These are phyloP conservation scores for Nannospalax galili DNA, from an alignment of 2,113 vertebrate genomes.

Conservation along the genomic window DNA sequence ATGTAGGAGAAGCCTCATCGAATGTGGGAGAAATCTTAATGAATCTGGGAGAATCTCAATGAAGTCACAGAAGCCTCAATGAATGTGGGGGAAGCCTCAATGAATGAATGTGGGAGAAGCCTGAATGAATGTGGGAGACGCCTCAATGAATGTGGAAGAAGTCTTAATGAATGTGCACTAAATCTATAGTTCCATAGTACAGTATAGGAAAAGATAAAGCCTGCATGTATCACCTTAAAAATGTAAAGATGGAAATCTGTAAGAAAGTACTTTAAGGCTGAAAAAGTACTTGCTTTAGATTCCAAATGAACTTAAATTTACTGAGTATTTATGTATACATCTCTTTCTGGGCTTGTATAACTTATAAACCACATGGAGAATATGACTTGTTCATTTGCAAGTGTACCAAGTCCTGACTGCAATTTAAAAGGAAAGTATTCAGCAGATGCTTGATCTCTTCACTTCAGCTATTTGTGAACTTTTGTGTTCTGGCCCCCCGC, in stretches of 20 bases:
- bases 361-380: background rate
- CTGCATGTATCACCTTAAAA: background rate
- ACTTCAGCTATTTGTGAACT: no score
- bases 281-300: background rate
- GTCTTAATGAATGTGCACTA: no score
- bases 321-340: background rate
- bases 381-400: background rate
- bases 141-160: no score
- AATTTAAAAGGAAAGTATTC: background rate
- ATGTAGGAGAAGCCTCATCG: no score
- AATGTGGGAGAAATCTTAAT: no score
- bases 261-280: constrained; percentile 14
- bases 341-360: background rate
- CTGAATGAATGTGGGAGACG: background rate
- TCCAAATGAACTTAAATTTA: background rate
- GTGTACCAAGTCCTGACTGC: background rate
- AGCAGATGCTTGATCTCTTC: no score
- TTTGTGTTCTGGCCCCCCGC: no score
- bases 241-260: background rate
- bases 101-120: background rate
- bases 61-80: background rate
- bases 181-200: background rate
- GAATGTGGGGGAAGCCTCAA: background rate
- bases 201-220: background rate
- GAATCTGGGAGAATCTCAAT: no score